Percentiles rank a stretch among this genome's conserved stretches.
Conservation (phyloP, 2,888 invertebrate genomes). For the Ormyrus pomaceus region DNA sequence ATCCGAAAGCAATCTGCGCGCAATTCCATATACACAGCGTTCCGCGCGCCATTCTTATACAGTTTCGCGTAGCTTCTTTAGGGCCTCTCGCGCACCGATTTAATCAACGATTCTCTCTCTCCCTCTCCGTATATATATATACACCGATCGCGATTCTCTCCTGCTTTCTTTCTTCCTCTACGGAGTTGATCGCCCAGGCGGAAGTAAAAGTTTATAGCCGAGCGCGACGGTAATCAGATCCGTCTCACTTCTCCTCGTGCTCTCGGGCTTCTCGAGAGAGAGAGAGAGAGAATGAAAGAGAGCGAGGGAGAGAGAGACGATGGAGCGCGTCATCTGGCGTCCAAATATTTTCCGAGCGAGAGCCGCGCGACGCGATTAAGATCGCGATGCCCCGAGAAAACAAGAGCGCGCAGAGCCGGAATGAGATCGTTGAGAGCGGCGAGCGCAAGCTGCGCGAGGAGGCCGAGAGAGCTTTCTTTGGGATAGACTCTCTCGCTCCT, state of each 20-base stretch:
- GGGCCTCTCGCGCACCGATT: slow-evolving; percentile 20
- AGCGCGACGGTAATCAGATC: slow-evolving; percentile 58
- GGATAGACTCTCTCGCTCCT: not conserved
- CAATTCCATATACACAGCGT: slow-evolving; percentile 30
- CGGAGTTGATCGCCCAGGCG: slow-evolving; percentile 34
- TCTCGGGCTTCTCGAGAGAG: not conserved
- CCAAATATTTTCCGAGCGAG: slow-evolving; percentile 58
- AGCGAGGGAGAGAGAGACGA: no score
- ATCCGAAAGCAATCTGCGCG: slow-evolving; percentile 34
- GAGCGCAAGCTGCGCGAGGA: not conserved
- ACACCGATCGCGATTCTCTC: slow-evolving; percentile 38
- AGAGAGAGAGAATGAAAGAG: no score
- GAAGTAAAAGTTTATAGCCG: slow-evolving; percentile 49
- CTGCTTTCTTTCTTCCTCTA: slow-evolving; percentile 7
- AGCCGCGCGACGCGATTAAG: slow-evolving; percentile 8
- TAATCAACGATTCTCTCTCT: slow-evolving; percentile 42
- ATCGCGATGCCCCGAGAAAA: slow-evolving; percentile 17
- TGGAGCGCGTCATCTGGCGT: slow-evolving; percentile 58
- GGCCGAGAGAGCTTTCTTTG: not conserved
- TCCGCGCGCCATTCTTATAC: not conserved
- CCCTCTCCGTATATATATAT: not conserved
- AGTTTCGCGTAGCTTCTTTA: slow-evolving; percentile 12
- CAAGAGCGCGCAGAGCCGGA: not conserved
- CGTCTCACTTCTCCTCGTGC: slow-evolving; percentile 39
- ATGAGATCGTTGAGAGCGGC: not conserved